Conservation (phyloP, 2,797 vertebrate species). For the Oryzias dopingdopingensis region DNA sequence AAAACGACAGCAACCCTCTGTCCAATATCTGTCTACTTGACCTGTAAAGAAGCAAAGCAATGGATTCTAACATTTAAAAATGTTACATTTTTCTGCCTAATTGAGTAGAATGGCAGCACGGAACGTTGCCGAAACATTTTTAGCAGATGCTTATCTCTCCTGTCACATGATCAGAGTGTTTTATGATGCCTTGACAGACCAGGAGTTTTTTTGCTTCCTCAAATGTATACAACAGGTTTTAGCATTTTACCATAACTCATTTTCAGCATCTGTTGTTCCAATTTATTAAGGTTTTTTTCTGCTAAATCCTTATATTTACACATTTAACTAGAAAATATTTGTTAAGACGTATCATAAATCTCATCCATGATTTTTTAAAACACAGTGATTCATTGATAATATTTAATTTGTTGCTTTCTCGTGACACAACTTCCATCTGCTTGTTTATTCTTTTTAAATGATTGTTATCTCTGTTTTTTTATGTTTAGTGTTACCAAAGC, state of each 20-base stretch:
- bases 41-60: constrained; percentile 1
- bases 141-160: not conserved
- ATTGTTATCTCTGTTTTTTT: constrained; percentile 10
- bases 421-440: not conserved
- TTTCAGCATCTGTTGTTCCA: too few relatives aligned
- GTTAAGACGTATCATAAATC: too few relatives aligned
- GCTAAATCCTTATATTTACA: too few relatives aligned
- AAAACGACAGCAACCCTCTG: constrained; percentile 8
- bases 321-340: too few relatives aligned
- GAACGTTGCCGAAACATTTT: not conserved
- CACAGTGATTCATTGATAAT: too few relatives aligned
- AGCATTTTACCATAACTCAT: too few relatives aligned
- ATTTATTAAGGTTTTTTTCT: too few relatives aligned
- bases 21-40: not conserved
- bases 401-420: constrained; percentile 5
- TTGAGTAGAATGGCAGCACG: not conserved
- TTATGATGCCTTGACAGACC: constrained; percentile 15
- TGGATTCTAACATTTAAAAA: not conserved
- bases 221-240: not conserved
- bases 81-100: not conserved
- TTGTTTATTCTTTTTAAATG: constrained; percentile 5
- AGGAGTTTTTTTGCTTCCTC: not conserved
- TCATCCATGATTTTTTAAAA: too few relatives aligned
- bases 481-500: constrained; percentile 7
- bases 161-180: constrained; percentile 10